These are phyloP conservation scores for Oostethus manadensis DNA, from an alignment of 2,113 vertebrate genomes.

Conservation along the genomic window DNA sequence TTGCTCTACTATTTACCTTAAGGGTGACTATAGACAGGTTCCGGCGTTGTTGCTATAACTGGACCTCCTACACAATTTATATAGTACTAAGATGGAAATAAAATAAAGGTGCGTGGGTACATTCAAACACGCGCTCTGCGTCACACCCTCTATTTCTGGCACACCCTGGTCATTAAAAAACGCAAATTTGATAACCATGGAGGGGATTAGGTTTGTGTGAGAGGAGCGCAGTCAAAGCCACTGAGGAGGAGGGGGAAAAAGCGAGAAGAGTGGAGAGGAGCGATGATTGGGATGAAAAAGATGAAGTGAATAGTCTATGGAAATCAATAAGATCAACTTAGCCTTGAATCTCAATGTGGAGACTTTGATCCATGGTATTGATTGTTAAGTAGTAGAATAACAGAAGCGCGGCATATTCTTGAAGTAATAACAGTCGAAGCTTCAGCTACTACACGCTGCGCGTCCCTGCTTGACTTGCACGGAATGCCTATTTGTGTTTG, in stretches of 20 bases:
- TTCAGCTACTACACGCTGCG: slow-evolving; percentile 3
- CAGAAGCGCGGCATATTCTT: slow-evolving; percentile 30
- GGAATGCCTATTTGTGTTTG: not conserved
- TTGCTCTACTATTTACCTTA: too few species aligned
- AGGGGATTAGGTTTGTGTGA: slow-evolving; percentile 52
- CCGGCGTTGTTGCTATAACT: too few species aligned
- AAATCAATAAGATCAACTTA: slow-evolving; percentile 69
- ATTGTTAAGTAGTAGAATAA: slow-evolving; percentile 53
- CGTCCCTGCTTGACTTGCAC: not conserved
- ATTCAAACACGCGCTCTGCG: too few species aligned
- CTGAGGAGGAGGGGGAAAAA: slow-evolving; percentile 28
- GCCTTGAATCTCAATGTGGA: slow-evolving; percentile 52
- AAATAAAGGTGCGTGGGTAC: too few species aligned
- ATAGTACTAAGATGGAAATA: too few species aligned
- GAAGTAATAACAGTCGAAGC: slow-evolving; percentile 15
- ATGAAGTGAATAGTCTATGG: slow-evolving; percentile 49
- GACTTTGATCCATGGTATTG: slow-evolving; percentile 49
- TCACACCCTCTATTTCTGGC: slow-evolving; percentile 17
- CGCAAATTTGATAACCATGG: slow-evolving; percentile 57
- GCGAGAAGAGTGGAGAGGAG: slow-evolving; percentile 48
- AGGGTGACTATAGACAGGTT: too few species aligned
- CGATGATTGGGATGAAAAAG: slow-evolving; percentile 61
- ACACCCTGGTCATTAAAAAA: not conserved
- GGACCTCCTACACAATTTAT: too few species aligned
- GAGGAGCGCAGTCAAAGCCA: slow-evolving; percentile 45